A percentile compares a stretch with the other conserved stretches of the same genome.
Evolutionary conservation across 37 sponge, comb jelly and placozoan genomes (phyloP).

Genomic region (Chondrilla cf. caribensis): DNA sequence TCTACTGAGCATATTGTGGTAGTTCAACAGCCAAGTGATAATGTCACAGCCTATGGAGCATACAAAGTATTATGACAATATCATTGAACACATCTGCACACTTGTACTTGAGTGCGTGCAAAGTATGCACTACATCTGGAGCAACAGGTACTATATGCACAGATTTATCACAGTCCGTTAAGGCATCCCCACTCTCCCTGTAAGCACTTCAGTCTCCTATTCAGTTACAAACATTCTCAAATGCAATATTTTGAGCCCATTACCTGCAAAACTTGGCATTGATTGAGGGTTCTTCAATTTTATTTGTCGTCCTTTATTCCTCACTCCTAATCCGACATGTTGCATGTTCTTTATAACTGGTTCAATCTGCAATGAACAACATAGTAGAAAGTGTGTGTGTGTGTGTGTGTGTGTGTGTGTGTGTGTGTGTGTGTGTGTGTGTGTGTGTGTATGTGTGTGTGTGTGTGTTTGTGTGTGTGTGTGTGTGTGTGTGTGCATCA

Average conservation of each 20-base stretch:
- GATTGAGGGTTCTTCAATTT: background rate
- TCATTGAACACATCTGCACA: too few relatives aligned
- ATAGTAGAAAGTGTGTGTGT: background rate
- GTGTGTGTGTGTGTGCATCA: background rate
- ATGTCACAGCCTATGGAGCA: background rate
- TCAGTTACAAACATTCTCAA: too few relatives aligned
- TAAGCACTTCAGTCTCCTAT: too few relatives aligned
- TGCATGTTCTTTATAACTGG: slow-evolving; percentile 1
- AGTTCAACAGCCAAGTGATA: background rate
- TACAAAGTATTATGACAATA: too few relatives aligned
- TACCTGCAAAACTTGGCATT: background rate
- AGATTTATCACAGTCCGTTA: too few relatives aligned
- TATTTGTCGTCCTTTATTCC: background rate
- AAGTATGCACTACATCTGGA: too few relatives aligned
- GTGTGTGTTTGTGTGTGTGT: slow-evolving; percentile 1
- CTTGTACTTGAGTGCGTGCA: too few relatives aligned
- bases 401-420: slow-evolving; percentile 19
- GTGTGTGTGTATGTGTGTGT: slow-evolving; percentile 14
- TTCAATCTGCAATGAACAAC: background rate
- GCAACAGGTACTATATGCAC: too few relatives aligned
- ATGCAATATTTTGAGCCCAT: background rate
- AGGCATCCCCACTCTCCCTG: too few relatives aligned
- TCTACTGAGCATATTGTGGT: background rate
- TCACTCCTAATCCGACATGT: background rate
- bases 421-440: slow-evolving; percentile 19